Evolutionary conservation across 2,888 invertebrate genomes (phyloP), one percentile per base, ranked within the genome.

Genomic region (Salpingus planirostris): DNA sequence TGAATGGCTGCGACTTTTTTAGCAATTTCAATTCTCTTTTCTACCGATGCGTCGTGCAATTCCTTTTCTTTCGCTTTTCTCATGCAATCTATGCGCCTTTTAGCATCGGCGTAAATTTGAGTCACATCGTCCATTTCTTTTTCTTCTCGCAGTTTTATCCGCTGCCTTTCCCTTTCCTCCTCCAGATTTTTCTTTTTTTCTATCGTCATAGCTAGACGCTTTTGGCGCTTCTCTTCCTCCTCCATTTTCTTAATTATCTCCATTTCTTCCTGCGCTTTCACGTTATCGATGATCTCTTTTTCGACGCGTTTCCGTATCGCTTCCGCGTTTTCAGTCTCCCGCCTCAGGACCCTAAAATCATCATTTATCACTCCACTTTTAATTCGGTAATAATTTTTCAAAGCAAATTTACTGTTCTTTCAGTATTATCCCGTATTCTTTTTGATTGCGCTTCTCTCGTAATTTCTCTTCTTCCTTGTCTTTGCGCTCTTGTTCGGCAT

Each of bases 31-130:
- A 42, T 39, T 23, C 47, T 40, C 13, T 40, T 33, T 28, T 36
- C 33, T n/a, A 49, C 33, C 7, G 31, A 33, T 8, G 39, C 43
- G n/a, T 44, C 40, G 29, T 39, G 34, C 24, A 52, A 23, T 49
- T 64, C 55, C 22, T 56, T 51, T 40, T 65, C 61, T 40, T 57
- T 63, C 15, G 53, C 48, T 40, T 62, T 62, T 36, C 60, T 66
- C 22, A 66, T 49, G 21, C 59, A 53, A 21, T 67, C 61, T 23
- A 73, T 59, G 22, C 54, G 59, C 7, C 58, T 53, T 43, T 69
- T 71, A 1, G 68, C 64, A 15, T 63, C 56, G 11, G 58, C 57
- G 41, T 67, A 69, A 15, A 70, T 62, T 21, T 64, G 52, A 11
- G 67, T 63, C 3, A 69, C 57, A 31, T 62, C 57, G 25, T 66